Evolutionary conservation across 2,113 vertebrate genomes (phyloP).

Genomic region (Petroica traversi): DNA sequence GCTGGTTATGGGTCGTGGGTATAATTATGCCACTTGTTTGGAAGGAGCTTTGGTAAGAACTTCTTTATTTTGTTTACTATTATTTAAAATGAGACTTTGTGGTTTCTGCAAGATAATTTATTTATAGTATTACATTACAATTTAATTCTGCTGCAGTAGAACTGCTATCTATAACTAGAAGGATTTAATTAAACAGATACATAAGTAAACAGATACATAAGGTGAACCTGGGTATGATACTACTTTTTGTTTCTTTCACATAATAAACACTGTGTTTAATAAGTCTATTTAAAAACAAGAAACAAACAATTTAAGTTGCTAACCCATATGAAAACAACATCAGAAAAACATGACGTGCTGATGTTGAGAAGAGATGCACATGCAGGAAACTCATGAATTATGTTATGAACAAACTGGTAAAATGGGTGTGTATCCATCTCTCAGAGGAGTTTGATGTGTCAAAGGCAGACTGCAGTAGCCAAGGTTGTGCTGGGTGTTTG

Average conservation of each 20-base stretch:
- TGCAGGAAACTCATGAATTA: not conserved
- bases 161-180: not conserved
- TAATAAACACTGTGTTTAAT: not conserved
- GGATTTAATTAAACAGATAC: not conserved
- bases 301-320: not conserved
- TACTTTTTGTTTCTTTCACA: not conserved
- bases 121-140: not conserved
- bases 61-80: not conserved
- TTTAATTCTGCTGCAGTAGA: not conserved
- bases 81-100: not conserved
- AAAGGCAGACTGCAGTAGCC: not conserved
- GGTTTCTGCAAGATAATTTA: not conserved
- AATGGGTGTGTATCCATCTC: accelerated
- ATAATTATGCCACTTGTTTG: conserved; percentile 94
- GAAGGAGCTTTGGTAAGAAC: conserved; percentile 93
- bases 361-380: not conserved
- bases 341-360: not conserved
- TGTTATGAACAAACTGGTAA: not conserved
- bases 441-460: not conserved
- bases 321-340: not conserved
- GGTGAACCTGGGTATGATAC: not conserved
- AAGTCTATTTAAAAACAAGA: not conserved
- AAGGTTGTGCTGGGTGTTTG: not conserved
- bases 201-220: not conserved
- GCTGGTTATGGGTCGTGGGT: conserved; percentile 95